These are phyloP conservation scores for Drosophila eohydei DNA, from an alignment of 2,888 invertebrate species.

Conservation along the genomic window DNA sequence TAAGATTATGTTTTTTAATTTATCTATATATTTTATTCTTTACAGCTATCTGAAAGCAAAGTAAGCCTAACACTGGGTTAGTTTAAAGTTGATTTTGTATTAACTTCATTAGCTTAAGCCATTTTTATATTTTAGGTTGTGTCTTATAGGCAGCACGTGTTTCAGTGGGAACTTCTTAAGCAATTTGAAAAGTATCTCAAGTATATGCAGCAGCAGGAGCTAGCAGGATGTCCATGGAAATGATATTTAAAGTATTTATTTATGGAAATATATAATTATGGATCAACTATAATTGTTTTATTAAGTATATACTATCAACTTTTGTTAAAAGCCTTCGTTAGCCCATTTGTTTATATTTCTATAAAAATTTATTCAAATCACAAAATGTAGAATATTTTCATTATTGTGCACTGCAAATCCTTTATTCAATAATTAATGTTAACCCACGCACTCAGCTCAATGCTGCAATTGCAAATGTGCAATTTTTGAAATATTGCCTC, in stretches of 20 bases:
- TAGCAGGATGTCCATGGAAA: not conserved
- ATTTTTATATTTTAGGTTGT: not conserved
- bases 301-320: no score
- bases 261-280: not conserved
- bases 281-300: no score
- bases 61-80: not conserved
- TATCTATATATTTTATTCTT: not conserved
- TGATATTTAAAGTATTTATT: not conserved
- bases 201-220: no score
- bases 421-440: not conserved
- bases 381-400: not conserved
- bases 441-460: not conserved
- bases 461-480: not conserved
- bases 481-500: not conserved
- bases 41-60: not conserved
- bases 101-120: not conserved
- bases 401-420: accelerated
- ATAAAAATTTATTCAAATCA: not conserved
- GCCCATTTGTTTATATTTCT: not conserved
- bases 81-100: not conserved
- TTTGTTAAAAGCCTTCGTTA: no score
- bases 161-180: no score
- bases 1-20: not conserved
- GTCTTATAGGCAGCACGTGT: not conserved
- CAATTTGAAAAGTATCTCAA: not conserved